These are phyloP conservation scores for Meloidogyne exigua DNA, from an alignment of 1,140 invertebrate genomes.

Conservation along the genomic window DNA sequence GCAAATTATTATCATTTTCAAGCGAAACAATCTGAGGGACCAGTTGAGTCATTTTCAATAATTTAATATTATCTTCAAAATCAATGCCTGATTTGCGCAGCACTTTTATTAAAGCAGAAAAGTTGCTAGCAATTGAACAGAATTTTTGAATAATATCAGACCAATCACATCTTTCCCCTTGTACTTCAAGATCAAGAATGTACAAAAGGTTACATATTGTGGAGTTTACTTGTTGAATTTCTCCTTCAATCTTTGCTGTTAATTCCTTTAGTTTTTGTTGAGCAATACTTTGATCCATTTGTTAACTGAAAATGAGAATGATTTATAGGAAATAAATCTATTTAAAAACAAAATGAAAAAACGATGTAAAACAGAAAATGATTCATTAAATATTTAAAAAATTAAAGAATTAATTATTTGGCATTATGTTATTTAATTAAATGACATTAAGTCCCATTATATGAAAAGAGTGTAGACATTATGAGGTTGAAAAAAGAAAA, in stretches of 20 bases:
- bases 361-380: not conserved
- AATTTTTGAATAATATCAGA: constrained; percentile 34
- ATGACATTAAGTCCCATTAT: too few species aligned
- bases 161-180: constrained; percentile 9
- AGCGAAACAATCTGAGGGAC: constrained; percentile 34
- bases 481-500: too few species aligned
- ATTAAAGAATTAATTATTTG: not conserved
- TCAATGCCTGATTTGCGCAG: constrained; percentile 23
- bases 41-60: constrained; percentile 33
- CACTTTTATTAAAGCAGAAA: constrained; percentile 22
- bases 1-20: constrained; percentile 21
- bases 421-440: not conserved
- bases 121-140: constrained; percentile 27
- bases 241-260: constrained; percentile 20
- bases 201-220: constrained; percentile 29
- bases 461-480: too few species aligned
- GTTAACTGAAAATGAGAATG: not conserved
- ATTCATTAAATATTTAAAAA: not conserved
- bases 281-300: constrained; percentile 24
- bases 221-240: constrained; percentile 24
- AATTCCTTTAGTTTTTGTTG: constrained; percentile 9
- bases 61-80: constrained; percentile 31
- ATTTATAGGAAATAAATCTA: not conserved
- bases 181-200: constrained; percentile 33
- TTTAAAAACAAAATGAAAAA: not conserved